Base-by-base conservation (phyloP, 2,113 vertebrate genomes). In the Microcebus lehilahytsara region DNA sequence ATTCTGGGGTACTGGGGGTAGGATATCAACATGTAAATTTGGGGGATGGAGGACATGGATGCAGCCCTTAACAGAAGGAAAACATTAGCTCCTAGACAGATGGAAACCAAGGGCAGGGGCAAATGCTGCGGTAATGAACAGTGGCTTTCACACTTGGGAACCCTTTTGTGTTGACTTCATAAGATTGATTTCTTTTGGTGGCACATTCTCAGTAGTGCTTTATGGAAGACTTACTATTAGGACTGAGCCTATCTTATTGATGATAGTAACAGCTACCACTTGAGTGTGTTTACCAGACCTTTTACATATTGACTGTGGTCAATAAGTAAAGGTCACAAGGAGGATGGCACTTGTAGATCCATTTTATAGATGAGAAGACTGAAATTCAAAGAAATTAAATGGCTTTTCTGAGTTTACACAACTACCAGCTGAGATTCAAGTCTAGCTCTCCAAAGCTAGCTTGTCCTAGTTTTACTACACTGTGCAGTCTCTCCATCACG, bases 281-380 rank as follows among this genome's bases (percentile, higher is more conserved):
- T 71, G 53, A 58, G 42, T 49, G 0, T 8, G 6, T 6, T 9
- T 62, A 49, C 64, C n/a, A 58, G 69, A 81, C 10, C 32, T 11
- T 40, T 64, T 37, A 22, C n/a, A 46, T 13, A 25, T 14, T 6
- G 3, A 3, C 25, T 71, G 30, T 30, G 23, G 16, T 81, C 20
- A 46, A 46, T 46, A 46, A 46, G 46, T 46, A 46, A 8, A 46
- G 46, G 64, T 87, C 9, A 17, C 46, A 56, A 46, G 32, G 53
- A 51, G 25, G 11, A 40, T 20, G 37, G 62, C 42, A 40, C 51
- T 75, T 19, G 13, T 49, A 67, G 72, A 30, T 67, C 34, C 9
- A 30, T 77, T 69, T 56, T 77, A 91, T 40, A 62, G 17, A 51
- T 2, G 10, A 95, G 58, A 93, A 91, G 32, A 89, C 22, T 16